These are phyloP conservation scores for Brachionus rubens DNA, from an alignment of 1,140 invertebrate species.

Conservation along the genomic window DNA sequence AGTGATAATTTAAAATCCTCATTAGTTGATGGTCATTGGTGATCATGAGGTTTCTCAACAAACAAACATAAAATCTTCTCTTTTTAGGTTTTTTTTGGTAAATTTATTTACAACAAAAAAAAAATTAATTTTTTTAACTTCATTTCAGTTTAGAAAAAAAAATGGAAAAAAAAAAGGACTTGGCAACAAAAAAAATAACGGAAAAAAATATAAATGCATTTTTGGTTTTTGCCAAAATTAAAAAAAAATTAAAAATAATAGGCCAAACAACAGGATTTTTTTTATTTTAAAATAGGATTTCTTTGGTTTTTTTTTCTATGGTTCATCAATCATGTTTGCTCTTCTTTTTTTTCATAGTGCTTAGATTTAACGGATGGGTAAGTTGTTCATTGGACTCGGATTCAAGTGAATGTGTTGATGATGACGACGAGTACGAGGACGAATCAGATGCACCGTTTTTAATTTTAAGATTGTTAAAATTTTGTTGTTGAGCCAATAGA, in stretches of 20 bases:
- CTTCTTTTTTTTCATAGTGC: slow-evolving; percentile 15
- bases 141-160: slow-evolving; percentile 18
- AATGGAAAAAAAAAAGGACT: slow-evolving; percentile 16
- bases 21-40: too few relatives aligned
- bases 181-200: slow-evolving; percentile 16
- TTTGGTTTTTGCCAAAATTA: slow-evolving; percentile 37
- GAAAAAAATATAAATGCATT: slow-evolving; percentile 25
- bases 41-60: too few relatives aligned
- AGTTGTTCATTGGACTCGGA: slow-evolving; percentile 8
- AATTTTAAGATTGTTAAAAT: neutral
- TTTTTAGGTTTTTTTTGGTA: too few relatives aligned
- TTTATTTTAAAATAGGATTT: neutral
- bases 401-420: slow-evolving; percentile 30
- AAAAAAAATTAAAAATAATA: neutral
- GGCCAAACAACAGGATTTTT: slow-evolving; percentile 27
- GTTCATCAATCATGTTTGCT: neutral
- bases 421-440: neutral
- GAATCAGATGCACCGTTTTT: slow-evolving; percentile 34
- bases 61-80: too few relatives aligned
- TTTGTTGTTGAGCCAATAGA: slow-evolving; percentile 9
- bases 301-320: neutral
- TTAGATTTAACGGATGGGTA: slow-evolving; percentile 11
- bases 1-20: too few relatives aligned
- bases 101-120: slow-evolving; percentile 33
- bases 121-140: slow-evolving; percentile 29